These are phyloP conservation scores for Rhopalosiphum nymphaeae DNA, from an alignment of 2,888 invertebrate genomes.

Conservation along the genomic window DNA sequence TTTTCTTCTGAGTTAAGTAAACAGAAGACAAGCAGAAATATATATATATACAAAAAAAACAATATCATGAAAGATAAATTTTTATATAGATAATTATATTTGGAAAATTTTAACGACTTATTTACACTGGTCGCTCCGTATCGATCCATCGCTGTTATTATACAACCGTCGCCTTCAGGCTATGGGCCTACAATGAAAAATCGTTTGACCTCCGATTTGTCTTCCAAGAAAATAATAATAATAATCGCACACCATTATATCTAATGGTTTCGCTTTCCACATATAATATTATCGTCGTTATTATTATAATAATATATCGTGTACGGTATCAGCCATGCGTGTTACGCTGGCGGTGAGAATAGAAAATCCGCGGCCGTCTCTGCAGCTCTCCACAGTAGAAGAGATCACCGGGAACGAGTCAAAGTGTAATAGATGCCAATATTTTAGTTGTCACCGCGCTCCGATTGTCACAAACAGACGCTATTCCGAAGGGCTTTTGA, in stretches of 20 bases:
- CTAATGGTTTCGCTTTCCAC: background rate
- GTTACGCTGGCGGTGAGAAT: background rate
- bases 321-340: background rate
- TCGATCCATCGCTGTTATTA: background rate
- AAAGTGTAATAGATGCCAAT: slow-evolving; percentile 53
- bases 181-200: background rate
- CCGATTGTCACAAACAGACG: slow-evolving; percentile 48
- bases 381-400: background rate
- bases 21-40: background rate
- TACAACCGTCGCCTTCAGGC: background rate
- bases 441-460: slow-evolving; percentile 49
- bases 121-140: background rate
- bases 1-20: background rate
- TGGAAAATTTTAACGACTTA: background rate
- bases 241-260: background rate
- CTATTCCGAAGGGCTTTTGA: slow-evolving; percentile 30
- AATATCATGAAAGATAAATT: background rate
- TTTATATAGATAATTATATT: background rate
- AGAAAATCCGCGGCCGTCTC: background rate
- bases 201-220: background rate
- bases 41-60: background rate
- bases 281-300: background rate
- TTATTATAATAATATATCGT: background rate
- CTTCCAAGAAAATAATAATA: background rate
- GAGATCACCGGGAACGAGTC: slow-evolving; percentile 16